Base-by-base conservation (phyloP, 1,140 invertebrate species). In the Chionoecetes opilio region DNA sequence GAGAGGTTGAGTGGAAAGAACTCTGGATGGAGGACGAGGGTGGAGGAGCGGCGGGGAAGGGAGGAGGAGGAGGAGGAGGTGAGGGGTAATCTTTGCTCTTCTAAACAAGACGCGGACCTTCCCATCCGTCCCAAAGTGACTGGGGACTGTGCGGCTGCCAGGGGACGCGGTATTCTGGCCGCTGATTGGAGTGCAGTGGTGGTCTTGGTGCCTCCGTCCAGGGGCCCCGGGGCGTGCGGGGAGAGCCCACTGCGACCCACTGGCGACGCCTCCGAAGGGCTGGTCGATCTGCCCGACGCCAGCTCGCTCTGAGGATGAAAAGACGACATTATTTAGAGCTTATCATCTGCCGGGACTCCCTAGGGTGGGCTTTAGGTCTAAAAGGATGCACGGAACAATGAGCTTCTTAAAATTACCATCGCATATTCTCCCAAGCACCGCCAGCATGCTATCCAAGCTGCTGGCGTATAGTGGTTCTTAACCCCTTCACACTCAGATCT, bases 1-100 rank as follows among this genome's bases (percentile, higher is more conserved):
- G 46, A 75, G 29, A 91, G 89, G 31, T 91, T 35, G 29, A 82
- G 31, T 0, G 89, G 89, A 75, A 91, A 91, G 89, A 91, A 91
- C 89, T 91, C 89, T 1, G 89, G 89, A n/a, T 91, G 46, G 89
- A 91, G 29, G 89, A 34, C 89, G 31, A 91, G 31, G 46, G 89
- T 34, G 46, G 89, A 91, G 89, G 89, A 91, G 53, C 89, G 89
- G 53, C 89, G 89, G 31, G 89, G 89, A 6, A 91, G 46, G 14
- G 89, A 75, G 88, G 88, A 90, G 46, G 87, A 6, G 38, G 38
- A n/a, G 38, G 89, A 29, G 29, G 53, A 46, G 1, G 89, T 91
- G 63, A 75, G 63, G n/a, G 63, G 63, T 75, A 75, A 75, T n/a
- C 21, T 75, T 21, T 75, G 63, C 63, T 75, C 63, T 26, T 75